Conservation (phyloP, 2,797 vertebrate genomes). For the Oreonectes daqikongensis region DNA sequence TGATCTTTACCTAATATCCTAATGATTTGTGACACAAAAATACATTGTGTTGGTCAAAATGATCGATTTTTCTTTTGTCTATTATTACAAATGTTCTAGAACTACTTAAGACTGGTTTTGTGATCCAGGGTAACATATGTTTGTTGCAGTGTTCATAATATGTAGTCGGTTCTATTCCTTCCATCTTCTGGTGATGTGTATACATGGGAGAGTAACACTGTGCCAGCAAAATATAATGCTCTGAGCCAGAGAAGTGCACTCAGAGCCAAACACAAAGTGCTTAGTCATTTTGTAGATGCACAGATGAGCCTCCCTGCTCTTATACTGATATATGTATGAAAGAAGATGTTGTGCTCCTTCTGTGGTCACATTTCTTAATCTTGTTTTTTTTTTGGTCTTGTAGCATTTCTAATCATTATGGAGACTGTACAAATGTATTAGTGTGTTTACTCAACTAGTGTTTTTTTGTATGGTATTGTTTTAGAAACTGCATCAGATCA, state of each 20-base stretch:
- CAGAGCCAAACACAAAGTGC: slow-evolving; percentile 52
- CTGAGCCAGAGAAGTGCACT: slow-evolving; percentile 62
- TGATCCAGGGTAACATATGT: not conserved
- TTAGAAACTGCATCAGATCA: slow-evolving; percentile 89
- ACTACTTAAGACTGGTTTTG: too few species aligned
- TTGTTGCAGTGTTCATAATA: not conserved
- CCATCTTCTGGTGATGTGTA: not conserved
- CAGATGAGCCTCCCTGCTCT: not conserved
- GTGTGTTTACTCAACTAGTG: not conserved
- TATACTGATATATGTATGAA: not conserved
- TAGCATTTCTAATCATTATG: not conserved
- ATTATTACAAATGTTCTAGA: too few species aligned
- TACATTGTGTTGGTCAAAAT: too few species aligned
- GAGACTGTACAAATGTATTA: not conserved
- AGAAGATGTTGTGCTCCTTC: not conserved
- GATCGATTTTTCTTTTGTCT: too few species aligned
- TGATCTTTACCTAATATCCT: too few species aligned
- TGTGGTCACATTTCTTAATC: not conserved
- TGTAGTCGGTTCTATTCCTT: not conserved
- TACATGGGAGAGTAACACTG: slow-evolving; percentile 18
- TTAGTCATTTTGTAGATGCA: slow-evolving; percentile 57
- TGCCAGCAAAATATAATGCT: slow-evolving; percentile 60
- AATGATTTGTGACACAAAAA: too few species aligned
- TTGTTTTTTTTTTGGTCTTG: not conserved
- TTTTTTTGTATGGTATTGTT: not conserved